Base-by-base conservation (phyloP, 2,797 vertebrate genomes). In the Varecia variegata region DNA sequence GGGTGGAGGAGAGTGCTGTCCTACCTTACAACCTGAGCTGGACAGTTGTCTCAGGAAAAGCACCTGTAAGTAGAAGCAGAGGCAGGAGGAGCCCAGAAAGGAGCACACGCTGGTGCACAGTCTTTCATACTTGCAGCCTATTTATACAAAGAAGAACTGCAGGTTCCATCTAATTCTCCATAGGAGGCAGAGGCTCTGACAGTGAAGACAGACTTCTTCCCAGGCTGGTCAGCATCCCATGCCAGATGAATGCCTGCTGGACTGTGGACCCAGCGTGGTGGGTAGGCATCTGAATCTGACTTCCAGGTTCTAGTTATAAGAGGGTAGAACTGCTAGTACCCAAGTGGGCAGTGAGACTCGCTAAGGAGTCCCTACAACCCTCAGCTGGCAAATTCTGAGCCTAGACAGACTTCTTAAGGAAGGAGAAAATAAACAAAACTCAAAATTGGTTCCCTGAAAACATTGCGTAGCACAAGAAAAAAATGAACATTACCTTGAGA, bases 371-470 rank as follows among this genome's bases (percentile, higher is more conserved):
- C 45, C 23, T 12, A 35, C 18, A 82, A 47, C 43, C 40, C 85
- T 50, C 74, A 47, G 7, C 10, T 45, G 45, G 38, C 56, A 76
- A 40, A 84, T 23, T 32, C 40, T 71, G 30, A 65, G 13, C 65
- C 65, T 50, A 2, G 30, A 52, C n/a, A 86, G 70, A 52, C 27
- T 62, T n/a, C 68, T 40, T 77, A 13, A 12, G 6, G 6, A 87
- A 60, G 47, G 11, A 86, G 38, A 90, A 76, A 84, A 73, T 23
- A 77, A 65, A 80, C 17, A 86, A 65, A 79, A 88, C 35, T 68
- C 68, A 84, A 84, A 79, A n/a, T 17, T 47, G 47, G 23, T 62
- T 67, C 43, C 82, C 21, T n/a, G 82, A 84, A 60, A 94, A 92
- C 45, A 76, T 83, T 85, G 54, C 27, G 27, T 50, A 88, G 43